Conservation (phyloP, 2,888 invertebrate species). For the Plusia festucae region DNA sequence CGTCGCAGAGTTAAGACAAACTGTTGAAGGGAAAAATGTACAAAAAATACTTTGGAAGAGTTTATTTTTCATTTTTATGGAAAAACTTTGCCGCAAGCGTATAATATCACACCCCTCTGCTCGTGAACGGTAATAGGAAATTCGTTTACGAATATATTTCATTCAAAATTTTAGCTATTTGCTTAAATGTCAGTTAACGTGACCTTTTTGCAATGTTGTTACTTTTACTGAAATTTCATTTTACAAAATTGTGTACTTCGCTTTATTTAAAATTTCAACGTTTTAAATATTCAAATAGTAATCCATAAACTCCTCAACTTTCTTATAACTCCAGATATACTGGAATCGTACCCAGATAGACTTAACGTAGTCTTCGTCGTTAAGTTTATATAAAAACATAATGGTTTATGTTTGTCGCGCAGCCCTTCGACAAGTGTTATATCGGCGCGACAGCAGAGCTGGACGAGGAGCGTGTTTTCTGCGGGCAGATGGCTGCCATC, state of each 20-base stretch:
- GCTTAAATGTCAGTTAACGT: slow-evolving; percentile 3
- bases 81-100: neutral
- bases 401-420: slow-evolving; percentile 59
- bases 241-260: neutral
- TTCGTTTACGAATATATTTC: slow-evolving; percentile 3
- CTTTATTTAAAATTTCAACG: neutral
- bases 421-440: slow-evolving; percentile 99
- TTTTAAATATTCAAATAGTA: neutral
- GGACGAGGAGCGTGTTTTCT: slow-evolving; percentile 99
- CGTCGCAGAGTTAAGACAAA: neutral
- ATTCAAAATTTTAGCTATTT: neutral
- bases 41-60: neutral
- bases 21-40: neutral
- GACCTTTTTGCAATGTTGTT: slow-evolving; percentile 2
- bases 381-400: no score
- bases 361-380: no score
- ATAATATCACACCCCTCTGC: slow-evolving; percentile 6
- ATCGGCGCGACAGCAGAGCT: slow-evolving; percentile 99
- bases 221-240: neutral
- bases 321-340: no score
- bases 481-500: slow-evolving; percentile 99
- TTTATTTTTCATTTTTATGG: slow-evolving; percentile 6
- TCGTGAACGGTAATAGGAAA: slow-evolving; percentile 3
- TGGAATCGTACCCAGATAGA: no score
- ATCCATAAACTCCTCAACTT: no score